Percentiles rank a stretch among this genome's conserved stretches.
These are phyloP conservation scores for Brachypodius melanocephalos DNA, from an alignment of 2,113 vertebrate genomes.

Conservation along the genomic window DNA sequence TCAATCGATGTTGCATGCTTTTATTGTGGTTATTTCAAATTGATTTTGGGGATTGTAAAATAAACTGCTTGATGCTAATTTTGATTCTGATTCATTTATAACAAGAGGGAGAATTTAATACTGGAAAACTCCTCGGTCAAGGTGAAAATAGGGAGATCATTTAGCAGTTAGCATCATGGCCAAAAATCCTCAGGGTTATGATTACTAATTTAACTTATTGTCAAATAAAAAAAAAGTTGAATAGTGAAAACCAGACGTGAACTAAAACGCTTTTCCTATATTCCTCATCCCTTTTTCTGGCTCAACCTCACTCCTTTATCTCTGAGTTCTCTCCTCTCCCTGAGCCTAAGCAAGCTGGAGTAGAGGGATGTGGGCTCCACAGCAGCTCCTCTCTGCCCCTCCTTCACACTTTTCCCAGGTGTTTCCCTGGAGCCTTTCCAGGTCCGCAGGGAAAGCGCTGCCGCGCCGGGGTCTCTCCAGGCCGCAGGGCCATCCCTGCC, in stretches of 20 bases:
- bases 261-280: not conserved
- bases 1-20: no score
- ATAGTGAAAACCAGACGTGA: not conserved
- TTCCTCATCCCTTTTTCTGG: not conserved
- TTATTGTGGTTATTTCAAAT: no score
- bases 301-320: not conserved
- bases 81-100: no score
- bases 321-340: no score
- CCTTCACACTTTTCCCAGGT: not conserved
- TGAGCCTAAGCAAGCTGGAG: not conserved
- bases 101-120: not conserved
- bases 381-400: not conserved
- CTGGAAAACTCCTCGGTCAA: not conserved
- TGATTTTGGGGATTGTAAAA: no score
- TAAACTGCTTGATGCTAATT: no score
- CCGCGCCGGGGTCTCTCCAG: fast-evolving
- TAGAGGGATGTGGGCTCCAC: not conserved
- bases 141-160: not conserved
- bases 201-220: not conserved
- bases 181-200: not conserved
- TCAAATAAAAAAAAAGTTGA: not conserved
- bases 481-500: no score
- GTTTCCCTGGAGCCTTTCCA: not conserved
- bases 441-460: fast-evolving
- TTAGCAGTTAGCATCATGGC: not conserved